Evolutionary conservation across 2,888 invertebrate genomes (phyloP).

Genomic region (Beris morrisii): DNA sequence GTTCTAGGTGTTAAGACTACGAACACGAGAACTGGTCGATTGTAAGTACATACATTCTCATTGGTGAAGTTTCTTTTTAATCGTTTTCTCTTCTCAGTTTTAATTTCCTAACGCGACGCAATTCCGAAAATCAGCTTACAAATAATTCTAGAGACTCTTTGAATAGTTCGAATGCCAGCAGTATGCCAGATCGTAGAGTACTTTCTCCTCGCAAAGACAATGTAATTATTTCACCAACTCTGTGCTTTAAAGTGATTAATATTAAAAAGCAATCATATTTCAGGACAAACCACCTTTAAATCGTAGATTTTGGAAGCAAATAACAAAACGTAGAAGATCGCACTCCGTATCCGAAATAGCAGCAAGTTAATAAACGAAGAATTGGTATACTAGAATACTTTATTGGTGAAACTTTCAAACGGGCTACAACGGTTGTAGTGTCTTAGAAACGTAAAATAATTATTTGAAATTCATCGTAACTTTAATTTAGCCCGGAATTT

Average conservation of each 20-base stretch:
- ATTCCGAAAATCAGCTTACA: constrained; percentile 51
- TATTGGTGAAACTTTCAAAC: too few relatives aligned
- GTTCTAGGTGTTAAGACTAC: neutral
- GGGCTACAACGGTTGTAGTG: too few relatives aligned
- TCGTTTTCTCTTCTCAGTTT: constrained; percentile 45
- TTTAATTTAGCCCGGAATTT: too few relatives aligned
- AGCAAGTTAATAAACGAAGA: constrained; percentile 47
- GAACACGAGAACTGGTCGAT: constrained; percentile 47
- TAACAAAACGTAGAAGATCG: constrained; percentile 70
- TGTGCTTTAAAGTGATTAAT: too few relatives aligned
- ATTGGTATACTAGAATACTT: too few relatives aligned
- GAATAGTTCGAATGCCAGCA: constrained; percentile 53
- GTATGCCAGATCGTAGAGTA: constrained; percentile 45
- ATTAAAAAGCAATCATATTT: neutral
- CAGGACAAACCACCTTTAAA: constrained; percentile 77
- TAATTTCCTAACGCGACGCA: constrained; percentile 55
- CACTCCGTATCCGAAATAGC: constrained; percentile 55
- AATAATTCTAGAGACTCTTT: constrained; percentile 53
- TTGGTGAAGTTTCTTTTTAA: constrained; percentile 42
- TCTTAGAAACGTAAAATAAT: too few relatives aligned
- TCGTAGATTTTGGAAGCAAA: constrained; percentile 78
- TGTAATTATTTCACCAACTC: constrained; percentile 44
- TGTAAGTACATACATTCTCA: constrained; percentile 48
- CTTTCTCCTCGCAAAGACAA: constrained; percentile 56
- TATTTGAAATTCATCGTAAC: too few relatives aligned